These are phyloP conservation scores for Charina bottae DNA, from an alignment of 2,113 vertebrate genomes.

Conservation along the genomic window DNA sequence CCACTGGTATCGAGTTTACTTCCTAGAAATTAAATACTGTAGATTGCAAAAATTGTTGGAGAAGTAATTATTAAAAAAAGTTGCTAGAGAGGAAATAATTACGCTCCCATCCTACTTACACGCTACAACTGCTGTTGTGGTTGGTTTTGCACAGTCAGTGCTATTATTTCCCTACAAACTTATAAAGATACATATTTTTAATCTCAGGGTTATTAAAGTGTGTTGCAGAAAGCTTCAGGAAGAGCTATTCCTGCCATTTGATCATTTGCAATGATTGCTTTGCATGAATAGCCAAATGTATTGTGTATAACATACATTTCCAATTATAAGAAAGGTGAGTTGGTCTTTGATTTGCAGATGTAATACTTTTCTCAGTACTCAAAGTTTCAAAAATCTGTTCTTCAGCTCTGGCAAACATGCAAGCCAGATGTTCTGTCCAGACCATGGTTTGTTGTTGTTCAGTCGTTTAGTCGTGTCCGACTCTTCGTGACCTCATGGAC, in stretches of 20 bases:
- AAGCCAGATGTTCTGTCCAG: too few relatives aligned
- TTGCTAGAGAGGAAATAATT: not conserved
- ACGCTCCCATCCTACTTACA: not conserved
- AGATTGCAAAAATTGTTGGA: not conserved
- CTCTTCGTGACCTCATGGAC: too few relatives aligned
- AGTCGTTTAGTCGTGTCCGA: too few relatives aligned
- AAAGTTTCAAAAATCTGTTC: too few relatives aligned
- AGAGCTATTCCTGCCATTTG: not conserved
- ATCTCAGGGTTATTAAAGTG: not conserved
- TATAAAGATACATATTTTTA: not conserved
- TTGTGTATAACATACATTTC: not conserved
- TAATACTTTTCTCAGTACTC: too few relatives aligned
- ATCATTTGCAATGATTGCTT: not conserved
- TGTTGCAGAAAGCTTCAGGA: not conserved
- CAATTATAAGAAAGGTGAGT: not conserved
- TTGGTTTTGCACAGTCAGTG: not conserved
- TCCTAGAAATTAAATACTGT: not conserved
- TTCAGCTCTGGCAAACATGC: too few relatives aligned
- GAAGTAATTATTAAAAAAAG: not conserved
- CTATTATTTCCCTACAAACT: not conserved
- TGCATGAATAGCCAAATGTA: not conserved
- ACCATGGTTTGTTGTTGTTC: too few relatives aligned
- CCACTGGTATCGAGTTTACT: not conserved
- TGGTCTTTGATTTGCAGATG: not conserved
- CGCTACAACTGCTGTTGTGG: not conserved